Base-by-base conservation (phyloP, 1,140 invertebrate genomes). In the Lethocerus indicus region DNA sequence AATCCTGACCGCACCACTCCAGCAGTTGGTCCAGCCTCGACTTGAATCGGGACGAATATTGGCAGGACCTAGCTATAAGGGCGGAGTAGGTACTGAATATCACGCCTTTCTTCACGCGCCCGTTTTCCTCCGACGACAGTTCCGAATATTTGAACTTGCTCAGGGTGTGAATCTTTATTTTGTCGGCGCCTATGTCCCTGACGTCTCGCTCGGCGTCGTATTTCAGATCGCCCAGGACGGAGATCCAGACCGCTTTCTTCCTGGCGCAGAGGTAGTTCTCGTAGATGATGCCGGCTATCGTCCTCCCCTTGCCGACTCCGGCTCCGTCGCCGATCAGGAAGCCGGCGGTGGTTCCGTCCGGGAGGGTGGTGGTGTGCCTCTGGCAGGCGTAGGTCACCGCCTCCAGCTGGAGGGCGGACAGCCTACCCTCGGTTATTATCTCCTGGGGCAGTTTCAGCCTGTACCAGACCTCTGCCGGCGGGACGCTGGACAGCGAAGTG, bases 311-410 rank as follows among this genome's bases (percentile, higher is more conserved):
- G 35, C 96, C 96, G 21, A 99, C 95, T 64, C 95, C 96, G 56
- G 96, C 94, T 53, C 96, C 96, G 68, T 99, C 95, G 57, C 91
- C 89, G 51, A 99, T 90, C 0, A 99, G 75, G 70, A 96, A 99
- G 26, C 95, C 96, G 32, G 90, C 90, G 41, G 95, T 67, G 27
- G 82, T 78, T 28, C 87, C 87, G 67, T 92, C 87, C 0, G 88
- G 87, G 56, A 98, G 68, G 40, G 87, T 74, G 58, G 87, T 83
- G 59, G 92, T 84, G 64, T 99, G 95, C 42, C 93, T 89, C 66
- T 99, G 95, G 26, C 85, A 89, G 1, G 94, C 82, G 65, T 99
- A 99, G 2, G 84, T 87, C 5, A 98, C 88, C 27, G 94, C 85
- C 68, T 99, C 96, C 36, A 99, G 66, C 68, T 99, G 96, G 49